Evolutionary conservation across 2,888 invertebrate genomes (phyloP).

Genomic region (Dicyrtomina minuta): DNA sequence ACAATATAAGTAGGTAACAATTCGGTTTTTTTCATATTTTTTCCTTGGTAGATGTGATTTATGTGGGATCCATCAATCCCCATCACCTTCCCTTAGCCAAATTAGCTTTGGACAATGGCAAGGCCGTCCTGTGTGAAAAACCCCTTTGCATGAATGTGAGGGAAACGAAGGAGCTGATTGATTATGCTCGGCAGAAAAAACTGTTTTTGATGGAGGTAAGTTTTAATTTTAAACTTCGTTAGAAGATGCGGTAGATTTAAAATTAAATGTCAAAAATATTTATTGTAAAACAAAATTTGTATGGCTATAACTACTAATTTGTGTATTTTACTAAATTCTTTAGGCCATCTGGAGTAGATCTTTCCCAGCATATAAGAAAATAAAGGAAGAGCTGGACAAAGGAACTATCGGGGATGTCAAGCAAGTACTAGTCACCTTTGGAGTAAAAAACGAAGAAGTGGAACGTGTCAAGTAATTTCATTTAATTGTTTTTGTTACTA

Average conservation of each 20-base stretch:
- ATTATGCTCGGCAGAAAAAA: constrained; percentile 57
- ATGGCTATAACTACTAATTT: too few relatives aligned
- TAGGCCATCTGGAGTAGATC: constrained; percentile 37
- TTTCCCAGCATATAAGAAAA: constrained; percentile 32
- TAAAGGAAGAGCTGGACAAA: constrained; percentile 29
- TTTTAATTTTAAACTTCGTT: too few relatives aligned
- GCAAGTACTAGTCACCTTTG: constrained; percentile 70
- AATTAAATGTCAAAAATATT: too few relatives aligned
- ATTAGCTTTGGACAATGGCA: constrained; percentile 75
- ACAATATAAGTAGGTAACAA: too few relatives aligned
- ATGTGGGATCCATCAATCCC: constrained; percentile 76
- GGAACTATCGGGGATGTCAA: constrained; percentile 69
- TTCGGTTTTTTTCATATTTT: too few relatives aligned
- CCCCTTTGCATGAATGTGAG: constrained; percentile 78
- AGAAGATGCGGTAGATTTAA: too few relatives aligned
- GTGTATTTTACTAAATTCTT: neutral
- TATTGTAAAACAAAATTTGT: too few relatives aligned
- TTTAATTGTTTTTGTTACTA: too few relatives aligned
- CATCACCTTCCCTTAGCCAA: constrained; percentile 71
- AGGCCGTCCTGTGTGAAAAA: constrained; percentile 88
- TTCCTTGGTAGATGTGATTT: constrained; percentile 71
- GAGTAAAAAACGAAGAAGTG: constrained; percentile 62
- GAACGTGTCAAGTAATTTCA: constrained; percentile 62
- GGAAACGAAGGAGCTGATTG: constrained; percentile 69
- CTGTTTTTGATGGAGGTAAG: constrained; percentile 58